Conservation (phyloP, 2,797 vertebrate species). For the Yasuhikotakia modesta region DNA sequence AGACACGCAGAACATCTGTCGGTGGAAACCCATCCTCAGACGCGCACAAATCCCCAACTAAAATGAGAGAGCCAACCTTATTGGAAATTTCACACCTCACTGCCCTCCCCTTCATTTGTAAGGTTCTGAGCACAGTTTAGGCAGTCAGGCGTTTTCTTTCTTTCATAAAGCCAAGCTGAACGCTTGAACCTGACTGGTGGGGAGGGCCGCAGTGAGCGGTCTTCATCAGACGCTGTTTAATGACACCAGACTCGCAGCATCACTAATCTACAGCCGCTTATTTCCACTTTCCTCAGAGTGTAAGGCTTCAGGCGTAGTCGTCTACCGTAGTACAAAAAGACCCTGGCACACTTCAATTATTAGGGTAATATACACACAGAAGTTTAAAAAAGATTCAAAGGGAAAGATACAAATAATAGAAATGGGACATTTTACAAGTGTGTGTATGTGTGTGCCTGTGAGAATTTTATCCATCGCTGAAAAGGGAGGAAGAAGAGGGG, state of each 20-base stretch:
- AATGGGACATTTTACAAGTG: slow-evolving; percentile 64
- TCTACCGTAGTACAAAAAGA: slow-evolving; percentile 55
- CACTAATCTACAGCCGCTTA: slow-evolving; percentile 69
- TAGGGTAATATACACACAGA: slow-evolving; percentile 61
- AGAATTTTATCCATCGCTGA: slow-evolving; percentile 16
- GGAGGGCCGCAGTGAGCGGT: slow-evolving; percentile 46
- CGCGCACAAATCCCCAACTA: slow-evolving; percentile 10
- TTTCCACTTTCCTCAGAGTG: slow-evolving; percentile 49
- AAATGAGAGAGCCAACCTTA: slow-evolving; percentile 68
- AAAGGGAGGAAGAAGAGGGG: slow-evolving; percentile 5
- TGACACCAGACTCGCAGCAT: slow-evolving; percentile 67
- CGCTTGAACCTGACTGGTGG: slow-evolving; percentile 20
- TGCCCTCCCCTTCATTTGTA: slow-evolving; percentile 74
- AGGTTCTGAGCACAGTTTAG: slow-evolving; percentile 68
- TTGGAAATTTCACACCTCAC: slow-evolving; percentile 80
- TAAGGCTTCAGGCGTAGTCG: slow-evolving; percentile 42
- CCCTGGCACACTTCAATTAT: slow-evolving; percentile 55
- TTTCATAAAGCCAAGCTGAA: slow-evolving; percentile 26
- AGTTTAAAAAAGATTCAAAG: slow-evolving; percentile 58
- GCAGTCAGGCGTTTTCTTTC: slow-evolving; percentile 68
- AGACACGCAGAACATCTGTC: slow-evolving; percentile 71
- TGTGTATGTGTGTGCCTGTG: not conserved
- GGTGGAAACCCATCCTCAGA: slow-evolving; percentile 35
- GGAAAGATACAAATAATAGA: slow-evolving; percentile 63
- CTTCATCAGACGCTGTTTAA: slow-evolving; percentile 70